Evolutionary conservation across 1,140 invertebrate species (phyloP).

Genomic region (Trichomalopsis sarcophagae): DNA sequence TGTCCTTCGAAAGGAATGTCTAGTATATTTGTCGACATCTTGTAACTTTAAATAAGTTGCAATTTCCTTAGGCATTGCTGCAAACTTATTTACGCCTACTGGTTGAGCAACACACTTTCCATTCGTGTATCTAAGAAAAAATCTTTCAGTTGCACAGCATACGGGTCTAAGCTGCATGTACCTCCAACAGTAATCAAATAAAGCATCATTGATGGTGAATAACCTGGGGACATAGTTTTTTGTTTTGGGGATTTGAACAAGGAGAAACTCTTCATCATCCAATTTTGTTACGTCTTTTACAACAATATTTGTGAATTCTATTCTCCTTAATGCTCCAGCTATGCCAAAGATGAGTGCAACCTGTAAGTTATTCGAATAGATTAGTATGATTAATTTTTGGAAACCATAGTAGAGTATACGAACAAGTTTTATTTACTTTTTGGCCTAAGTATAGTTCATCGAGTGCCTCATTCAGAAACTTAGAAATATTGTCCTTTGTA

Average conservation of each 20-base stretch:
- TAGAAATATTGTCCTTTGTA: neutral
- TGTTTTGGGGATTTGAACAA: neutral
- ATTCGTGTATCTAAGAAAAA: neutral
- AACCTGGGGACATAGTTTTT: neutral
- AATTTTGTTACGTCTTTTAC: neutral
- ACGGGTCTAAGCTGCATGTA: neutral
- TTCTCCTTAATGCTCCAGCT: neutral
- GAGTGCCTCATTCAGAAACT: neutral
- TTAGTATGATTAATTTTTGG: neutral
- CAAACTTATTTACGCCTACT: neutral
- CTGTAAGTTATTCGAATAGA: too few species aligned
- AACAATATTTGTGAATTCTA: neutral
- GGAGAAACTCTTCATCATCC: neutral
- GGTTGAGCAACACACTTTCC: neutral
- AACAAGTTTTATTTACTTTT: slow-evolving; percentile 17
- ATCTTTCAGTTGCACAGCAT: neutral
- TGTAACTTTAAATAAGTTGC: neutral
- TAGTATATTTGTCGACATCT: neutral
- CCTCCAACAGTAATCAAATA: neutral
- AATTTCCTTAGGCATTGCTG: neutral
- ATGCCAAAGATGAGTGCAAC: neutral
- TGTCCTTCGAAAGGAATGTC: too few species aligned
- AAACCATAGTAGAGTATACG: neutral
- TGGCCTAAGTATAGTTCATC: neutral
- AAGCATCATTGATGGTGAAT: neutral